phyloP scores from a whole-genome alignment of 2,797 vertebrate genomes.

The Apogon hyalosoma region DNA sequence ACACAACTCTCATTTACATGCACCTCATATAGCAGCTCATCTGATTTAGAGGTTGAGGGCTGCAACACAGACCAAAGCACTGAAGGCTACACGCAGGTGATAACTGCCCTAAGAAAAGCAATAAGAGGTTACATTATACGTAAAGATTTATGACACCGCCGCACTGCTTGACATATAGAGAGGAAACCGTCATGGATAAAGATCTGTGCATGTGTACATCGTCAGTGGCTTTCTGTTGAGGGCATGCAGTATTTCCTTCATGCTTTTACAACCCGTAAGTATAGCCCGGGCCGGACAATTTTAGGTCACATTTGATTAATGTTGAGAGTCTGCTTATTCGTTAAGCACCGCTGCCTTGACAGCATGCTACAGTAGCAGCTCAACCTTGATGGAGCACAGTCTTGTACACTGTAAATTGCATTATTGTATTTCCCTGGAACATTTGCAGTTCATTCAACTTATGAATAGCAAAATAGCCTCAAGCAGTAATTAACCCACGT shows the following conservation, averaged over 20 bases:
- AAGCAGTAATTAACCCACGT: slow-evolving; percentile 56
- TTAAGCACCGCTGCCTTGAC: slow-evolving; percentile 66
- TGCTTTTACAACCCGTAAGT: slow-evolving; percentile 50
- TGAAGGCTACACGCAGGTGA: slow-evolving; percentile 54
- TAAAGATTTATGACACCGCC: slow-evolving; percentile 34
- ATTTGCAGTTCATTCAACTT: slow-evolving; percentile 60
- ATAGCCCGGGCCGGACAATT: slow-evolving; percentile 66
- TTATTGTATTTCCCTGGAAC: slow-evolving; percentile 48
- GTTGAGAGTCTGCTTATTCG: slow-evolving; percentile 56
- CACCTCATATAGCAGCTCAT: slow-evolving; percentile 67
- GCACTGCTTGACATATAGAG: slow-evolving; percentile 18
- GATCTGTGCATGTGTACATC: slow-evolving; percentile 10
- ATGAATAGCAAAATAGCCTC: slow-evolving; percentile 57
- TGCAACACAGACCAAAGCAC: slow-evolving; percentile 57
- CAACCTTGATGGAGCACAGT: slow-evolving; percentile 42
- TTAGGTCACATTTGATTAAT: slow-evolving; percentile 79
- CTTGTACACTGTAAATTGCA: slow-evolving; percentile 51
- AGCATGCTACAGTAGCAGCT: slow-evolving; percentile 39
- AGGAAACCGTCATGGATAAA: slow-evolving; percentile 17
- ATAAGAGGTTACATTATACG: slow-evolving; percentile 53
- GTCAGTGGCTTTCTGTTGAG: slow-evolving; percentile 25
- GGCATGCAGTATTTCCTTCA: slow-evolving; percentile 26
- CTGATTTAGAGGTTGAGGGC: slow-evolving; percentile 73
- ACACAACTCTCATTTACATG: slow-evolving; percentile 78
- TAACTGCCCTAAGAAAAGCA: slow-evolving; percentile 51